Percentiles rank a stretch among this genome's conserved stretches.
Evolutionary conservation across 2,888 invertebrate genomes (phyloP).

Genomic region (Theretra japonica): DNA sequence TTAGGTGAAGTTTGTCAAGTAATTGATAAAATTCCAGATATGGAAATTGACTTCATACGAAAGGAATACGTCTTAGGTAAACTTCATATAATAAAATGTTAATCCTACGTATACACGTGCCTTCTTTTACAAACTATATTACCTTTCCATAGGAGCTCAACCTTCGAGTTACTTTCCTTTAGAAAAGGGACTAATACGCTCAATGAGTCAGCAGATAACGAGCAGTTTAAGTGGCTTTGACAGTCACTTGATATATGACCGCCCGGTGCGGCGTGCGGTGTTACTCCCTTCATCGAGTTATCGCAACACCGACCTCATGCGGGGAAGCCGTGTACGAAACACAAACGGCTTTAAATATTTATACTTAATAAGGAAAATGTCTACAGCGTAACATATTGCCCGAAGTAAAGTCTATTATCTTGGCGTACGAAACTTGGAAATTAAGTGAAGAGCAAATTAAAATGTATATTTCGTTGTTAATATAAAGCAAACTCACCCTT

Average conservation of each 20-base stretch:
- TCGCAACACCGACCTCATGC: constrained; percentile 4
- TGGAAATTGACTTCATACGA: not conserved
- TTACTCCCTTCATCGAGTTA: constrained; percentile 3
- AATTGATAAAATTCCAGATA: not conserved
- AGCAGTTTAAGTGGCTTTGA: constrained; percentile 20
- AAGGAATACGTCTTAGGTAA: not conserved
- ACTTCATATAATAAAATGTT: not conserved
- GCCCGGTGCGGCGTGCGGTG: not conserved
- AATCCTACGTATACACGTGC: not conserved
- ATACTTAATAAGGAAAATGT: no score
- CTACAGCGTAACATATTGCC: no score
- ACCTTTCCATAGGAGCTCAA: not conserved
- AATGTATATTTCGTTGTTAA: no score
- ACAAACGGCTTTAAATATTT: not conserved
- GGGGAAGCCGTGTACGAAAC: not conserved
- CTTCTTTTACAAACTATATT: not conserved
- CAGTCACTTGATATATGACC: constrained; percentile 20
- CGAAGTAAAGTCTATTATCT: no score
- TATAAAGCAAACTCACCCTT: no score
- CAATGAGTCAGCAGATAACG: constrained; percentile 14
- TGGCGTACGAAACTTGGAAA: no score
- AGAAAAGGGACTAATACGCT: not conserved
- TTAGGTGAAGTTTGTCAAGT: not conserved
- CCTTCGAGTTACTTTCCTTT: not conserved
- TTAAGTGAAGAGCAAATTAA: no score